A percentile compares a stretch with the other conserved stretches of the same genome.
Evolutionary conservation across 2,797 vertebrate genomes (phyloP).

Genomic region (Eidolon dupreanum): DNA sequence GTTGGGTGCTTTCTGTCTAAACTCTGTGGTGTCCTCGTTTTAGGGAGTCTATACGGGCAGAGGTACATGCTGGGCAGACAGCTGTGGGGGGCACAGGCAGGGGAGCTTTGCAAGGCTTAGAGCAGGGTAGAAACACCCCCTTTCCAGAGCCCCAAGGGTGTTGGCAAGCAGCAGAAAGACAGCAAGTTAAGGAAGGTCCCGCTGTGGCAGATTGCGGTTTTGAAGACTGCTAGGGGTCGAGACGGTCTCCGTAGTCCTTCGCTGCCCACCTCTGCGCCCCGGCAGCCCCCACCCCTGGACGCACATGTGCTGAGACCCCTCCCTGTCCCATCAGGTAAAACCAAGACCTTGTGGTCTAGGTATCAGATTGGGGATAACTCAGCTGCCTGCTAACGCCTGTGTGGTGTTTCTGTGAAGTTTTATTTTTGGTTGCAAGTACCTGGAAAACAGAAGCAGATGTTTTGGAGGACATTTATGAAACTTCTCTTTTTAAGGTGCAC

Average conservation of each 20-base stretch:
- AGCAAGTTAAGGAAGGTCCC: slow-evolving; percentile 9
- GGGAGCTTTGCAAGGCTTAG: background rate
- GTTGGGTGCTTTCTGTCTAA: slow-evolving; percentile 75
- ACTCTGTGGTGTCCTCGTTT: slow-evolving; percentile 14
- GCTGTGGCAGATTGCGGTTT: background rate
- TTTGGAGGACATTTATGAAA: background rate
- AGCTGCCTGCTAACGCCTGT: background rate
- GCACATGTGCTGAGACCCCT: background rate
- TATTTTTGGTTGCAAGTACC: background rate
- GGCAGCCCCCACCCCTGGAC: background rate
- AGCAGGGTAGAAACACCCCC: too few species aligned
- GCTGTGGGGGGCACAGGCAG: background rate
- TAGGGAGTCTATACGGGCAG: background rate
- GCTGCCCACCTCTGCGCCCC: fast-evolving
- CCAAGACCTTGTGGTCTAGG: background rate
- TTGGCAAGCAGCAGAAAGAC: background rate
- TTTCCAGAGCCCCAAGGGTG: background rate
- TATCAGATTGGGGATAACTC: background rate
- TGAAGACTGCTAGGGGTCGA: fast-evolving
- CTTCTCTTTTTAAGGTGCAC: background rate
- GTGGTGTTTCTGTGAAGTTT: background rate
- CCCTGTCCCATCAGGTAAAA: background rate
- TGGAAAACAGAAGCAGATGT: background rate
- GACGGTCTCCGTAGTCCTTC: background rate
- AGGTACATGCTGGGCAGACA: background rate